Evolutionary conservation across 2,797 vertebrate species (phyloP), one percentile per base, ranked within the genome.

Genomic region (Poecilia velifera): DNA sequence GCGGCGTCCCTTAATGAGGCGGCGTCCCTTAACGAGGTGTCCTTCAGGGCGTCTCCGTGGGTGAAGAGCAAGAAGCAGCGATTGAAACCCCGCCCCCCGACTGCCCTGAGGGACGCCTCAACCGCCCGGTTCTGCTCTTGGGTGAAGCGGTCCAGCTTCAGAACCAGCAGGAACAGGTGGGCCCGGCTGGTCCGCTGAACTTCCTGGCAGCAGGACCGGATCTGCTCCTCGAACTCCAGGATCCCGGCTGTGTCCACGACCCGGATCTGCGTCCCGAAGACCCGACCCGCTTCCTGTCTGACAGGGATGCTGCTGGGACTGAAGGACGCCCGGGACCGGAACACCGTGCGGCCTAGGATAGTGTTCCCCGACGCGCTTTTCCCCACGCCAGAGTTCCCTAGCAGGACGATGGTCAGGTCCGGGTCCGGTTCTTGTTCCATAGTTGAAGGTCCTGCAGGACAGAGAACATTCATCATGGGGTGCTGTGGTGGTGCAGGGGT

Each of bases 351-450:
- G 0, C 83, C 80, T 62, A 87, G 66, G 16, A 90, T 83, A 20
- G 41, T 84, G 82, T 84, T 84, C 18, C 64, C 77, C 39, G 84
- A 76, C 7, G 81, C 76, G 72, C 86, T 88, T 72, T 86, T 79
- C 28, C 89, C 86, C 6, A 46, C 82, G 22, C 87, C 84, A 0
- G 79, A 41, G 31, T 82, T 80, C 10, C 85, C 82, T 0, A 87
- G 66, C 12, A 89, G 64, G 70, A 89, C 25, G 14, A 90, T 59
- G 55, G 31, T 77, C 47, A 90, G 82, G 28, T 55, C 51, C 34
- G 51, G 71, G 25, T 49, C 59, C 25, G 59, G 62, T 53, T 53
- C 51, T 53, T 25, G 53, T n/a, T 55, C 59, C 76, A 77, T 77
- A 59, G 7, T 20, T 49, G 45, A 36, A 74, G 3, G 3, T 16